Evolutionary conservation across 2,888 invertebrate species (phyloP), one percentile per base, ranked within the genome.

Genomic region (Xanthorhoe spadicearia): DNA sequence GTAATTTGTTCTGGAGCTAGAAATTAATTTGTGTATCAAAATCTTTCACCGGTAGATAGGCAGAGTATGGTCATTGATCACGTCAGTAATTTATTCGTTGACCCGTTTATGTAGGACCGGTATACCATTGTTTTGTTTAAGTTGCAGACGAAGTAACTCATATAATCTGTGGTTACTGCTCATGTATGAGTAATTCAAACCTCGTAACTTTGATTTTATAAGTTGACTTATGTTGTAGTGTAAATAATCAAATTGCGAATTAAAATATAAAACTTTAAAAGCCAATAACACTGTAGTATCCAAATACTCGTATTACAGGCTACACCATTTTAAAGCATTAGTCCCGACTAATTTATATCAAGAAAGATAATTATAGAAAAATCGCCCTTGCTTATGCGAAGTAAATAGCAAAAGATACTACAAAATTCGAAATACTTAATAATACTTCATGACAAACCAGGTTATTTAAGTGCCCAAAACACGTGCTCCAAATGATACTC

Each of bases 111-210:
- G 72, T 72, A 74, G 71, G 57, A 66, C 71, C 76, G 75, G 81
- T 82, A 75, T 74, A 74, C 81, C 81, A 85, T 84, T 87, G 85
- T 84, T 76, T 74, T 73, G 75, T 73, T 67, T 75, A 51, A 66
- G 63, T 63, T 67, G 57, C 64, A 64, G 64, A 65, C 68, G 61
- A 57, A 38, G 57, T 59, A 57, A 18, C 52, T 49, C 59, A 28
- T 15, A 51, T 60, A 60, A 59, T 65, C 51, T 59, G 61, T 66
- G 58, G 74, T 74, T 76, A 74, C 77, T 64, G 58, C 72, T 74
- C 77, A 73, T 77, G 77, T 79, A 83, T 87, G 84, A 85, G 85
- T 85, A 81, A 87, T 87, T 82, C 84, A 85, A 75, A 71, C 77
- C 79, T 78, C 80, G 81, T 85, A 80, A 80, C 79, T 83, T 78